A percentile compares a stretch with the other conserved stretches of the same genome.
Evolutionary conservation across 2,113 vertebrate species (phyloP).

Genomic region (Atrichornis clamosus): DNA sequence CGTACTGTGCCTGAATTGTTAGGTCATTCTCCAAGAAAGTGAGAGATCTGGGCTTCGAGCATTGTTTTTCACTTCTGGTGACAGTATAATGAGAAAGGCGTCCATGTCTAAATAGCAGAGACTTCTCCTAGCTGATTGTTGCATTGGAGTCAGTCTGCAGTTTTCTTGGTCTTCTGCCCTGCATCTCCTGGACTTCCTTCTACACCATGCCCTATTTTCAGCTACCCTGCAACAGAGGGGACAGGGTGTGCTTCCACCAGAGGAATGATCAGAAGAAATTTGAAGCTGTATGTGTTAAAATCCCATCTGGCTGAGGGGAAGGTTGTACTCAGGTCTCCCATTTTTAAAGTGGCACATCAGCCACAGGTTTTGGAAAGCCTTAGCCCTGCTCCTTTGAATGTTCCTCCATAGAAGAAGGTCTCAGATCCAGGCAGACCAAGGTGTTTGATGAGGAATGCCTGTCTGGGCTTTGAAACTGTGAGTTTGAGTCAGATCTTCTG

Average conservation of each 20-base stretch:
- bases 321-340: neutral
- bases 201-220: neutral
- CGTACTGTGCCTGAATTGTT: neutral
- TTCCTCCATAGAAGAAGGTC: neutral
- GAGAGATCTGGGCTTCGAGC: accelerated
- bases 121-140: neutral
- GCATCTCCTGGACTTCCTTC: neutral
- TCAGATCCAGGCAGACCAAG: neutral
- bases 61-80: neutral
- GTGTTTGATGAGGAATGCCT: neutral
- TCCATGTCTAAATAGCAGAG: neutral
- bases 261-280: neutral
- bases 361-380: neutral
- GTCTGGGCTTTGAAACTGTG: neutral
- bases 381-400: neutral
- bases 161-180: neutral
- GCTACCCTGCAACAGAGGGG: neutral
- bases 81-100: neutral
- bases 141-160: neutral
- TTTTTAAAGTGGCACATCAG: neutral
- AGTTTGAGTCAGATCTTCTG: neutral
- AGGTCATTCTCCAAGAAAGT: neutral
- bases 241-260: neutral
- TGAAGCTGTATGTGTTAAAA: neutral
- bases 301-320: neutral